A percentile compares a stretch with the other conserved stretches of the same genome.
These are phyloP conservation scores for Coleophora deauratella DNA, from an alignment of 2,888 invertebrate genomes.

Conservation along the genomic window DNA sequence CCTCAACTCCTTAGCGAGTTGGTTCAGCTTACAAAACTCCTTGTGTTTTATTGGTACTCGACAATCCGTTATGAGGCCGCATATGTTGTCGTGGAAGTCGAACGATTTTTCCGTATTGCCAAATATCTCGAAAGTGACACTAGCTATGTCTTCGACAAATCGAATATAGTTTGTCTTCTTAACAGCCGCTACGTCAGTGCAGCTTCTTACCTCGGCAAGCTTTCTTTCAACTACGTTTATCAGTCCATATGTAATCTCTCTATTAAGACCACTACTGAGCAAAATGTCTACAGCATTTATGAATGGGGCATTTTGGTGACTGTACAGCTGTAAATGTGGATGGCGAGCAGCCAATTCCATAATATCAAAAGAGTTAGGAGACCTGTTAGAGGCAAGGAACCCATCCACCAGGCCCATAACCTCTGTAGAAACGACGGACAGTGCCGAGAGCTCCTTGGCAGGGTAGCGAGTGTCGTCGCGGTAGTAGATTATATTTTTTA, in stretches of 20 bases:
- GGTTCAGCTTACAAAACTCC: slow-evolving; percentile 64
- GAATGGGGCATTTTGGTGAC: slow-evolving; percentile 63
- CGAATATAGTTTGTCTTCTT: slow-evolving; percentile 64
- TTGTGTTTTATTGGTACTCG: slow-evolving; percentile 64
- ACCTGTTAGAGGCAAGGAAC: slow-evolving; percentile 67
- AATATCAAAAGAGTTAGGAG: slow-evolving; percentile 64
- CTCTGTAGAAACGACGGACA: slow-evolving; percentile 75
- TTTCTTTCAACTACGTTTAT: slow-evolving; percentile 67
- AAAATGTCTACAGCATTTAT: slow-evolving; percentile 66
- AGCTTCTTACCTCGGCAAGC: slow-evolving; percentile 57
- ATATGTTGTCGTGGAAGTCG: slow-evolving; percentile 56
- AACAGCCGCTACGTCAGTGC: slow-evolving; percentile 54
- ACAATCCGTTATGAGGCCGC: slow-evolving; percentile 57
- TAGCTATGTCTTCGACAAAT: slow-evolving; percentile 65
- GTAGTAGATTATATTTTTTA: slow-evolving; percentile 64
- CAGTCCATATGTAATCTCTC: slow-evolving; percentile 65
- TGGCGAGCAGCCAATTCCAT: slow-evolving; percentile 59
- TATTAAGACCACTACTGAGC: slow-evolving; percentile 62
- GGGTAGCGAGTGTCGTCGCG: slow-evolving; percentile 56
- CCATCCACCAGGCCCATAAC: slow-evolving; percentile 76
- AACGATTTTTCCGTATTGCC: slow-evolving; percentile 63
- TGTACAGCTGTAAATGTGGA: slow-evolving; percentile 63
- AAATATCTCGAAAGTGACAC: slow-evolving; percentile 65
- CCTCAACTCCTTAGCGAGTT: slow-evolving; percentile 58
- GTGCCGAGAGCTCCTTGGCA: slow-evolving; percentile 70